Base-by-base conservation (phyloP, 2,797 vertebrate genomes). In the Ptychadena robeensis region DNA sequence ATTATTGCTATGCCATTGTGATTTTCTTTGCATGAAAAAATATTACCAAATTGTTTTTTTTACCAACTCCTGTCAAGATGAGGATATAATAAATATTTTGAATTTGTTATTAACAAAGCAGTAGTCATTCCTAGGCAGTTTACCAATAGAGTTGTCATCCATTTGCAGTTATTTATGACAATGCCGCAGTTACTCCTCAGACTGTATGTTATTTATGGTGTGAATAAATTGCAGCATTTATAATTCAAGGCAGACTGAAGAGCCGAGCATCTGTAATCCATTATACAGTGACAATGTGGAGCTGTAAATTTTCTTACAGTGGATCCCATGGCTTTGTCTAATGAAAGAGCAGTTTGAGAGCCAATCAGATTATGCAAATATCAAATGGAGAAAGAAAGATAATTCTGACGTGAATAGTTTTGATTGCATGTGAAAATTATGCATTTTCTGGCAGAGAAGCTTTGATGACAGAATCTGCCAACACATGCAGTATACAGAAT, bases 271-370 rank as follows among this genome's bases (percentile, higher is more conserved):
- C 4, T 75, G 79, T 61, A 53, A 44, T 64, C n/a, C 78, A 65
- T 63, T 85, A 25, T 77, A 86, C 66, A 80, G 53, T 78, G 76
- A 70, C 30, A 66, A 40, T 74, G 30, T 35, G 12, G 81, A 34
- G n/a, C 86, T 37, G 82, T 88, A 81, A 38, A 72, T 68, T 38
- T 86, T 84, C 87, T 87, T 87, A 71, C 76, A 83, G 84, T 87
- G 40, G 80, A 37, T 87, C 6, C 1, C 71, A 57, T 73, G 44
- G 79, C 28, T 80, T 86, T 86, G 37, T 73, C 14, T 85, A 87
- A 85, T 79, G 28, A 88, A 87, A 86, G 79, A 32, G 68, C 40
- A 81, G 30, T 68, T 87, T 66, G 59, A 86, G 66, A 79, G 87
- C 85, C 25, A 83, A 82, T 86, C 86, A 0, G 0, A 86, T 74